phyloP scores from a whole-genome alignment of 2,888 invertebrate species.

The Andrena marginata region DNA sequence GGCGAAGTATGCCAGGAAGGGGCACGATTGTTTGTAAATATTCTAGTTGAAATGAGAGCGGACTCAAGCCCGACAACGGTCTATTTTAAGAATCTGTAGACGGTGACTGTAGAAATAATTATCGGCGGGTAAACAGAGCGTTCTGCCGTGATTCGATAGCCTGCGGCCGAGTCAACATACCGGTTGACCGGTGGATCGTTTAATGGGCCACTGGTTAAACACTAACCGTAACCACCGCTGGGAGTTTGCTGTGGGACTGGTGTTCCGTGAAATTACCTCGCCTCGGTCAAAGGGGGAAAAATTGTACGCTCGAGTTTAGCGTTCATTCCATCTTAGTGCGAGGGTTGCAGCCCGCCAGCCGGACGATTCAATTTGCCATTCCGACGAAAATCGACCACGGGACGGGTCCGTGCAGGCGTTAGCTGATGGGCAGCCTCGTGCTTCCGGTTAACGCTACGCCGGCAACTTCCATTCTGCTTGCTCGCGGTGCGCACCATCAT shows the following conservation, averaged over 20 bases:
- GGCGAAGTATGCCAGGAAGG: not conserved
- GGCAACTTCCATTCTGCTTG: not conserved
- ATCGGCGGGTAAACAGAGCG: constrained; percentile 56
- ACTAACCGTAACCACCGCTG: not conserved
- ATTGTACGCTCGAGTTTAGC: not conserved
- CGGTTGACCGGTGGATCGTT: constrained; percentile 5
- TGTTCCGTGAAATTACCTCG: not conserved
- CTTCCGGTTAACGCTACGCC: constrained; percentile 7
- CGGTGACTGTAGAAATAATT: constrained; percentile 46
- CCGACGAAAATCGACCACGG: not conserved
- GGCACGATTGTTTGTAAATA: not conserved
- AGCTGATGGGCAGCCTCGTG: not conserved
- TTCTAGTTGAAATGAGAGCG: not conserved
- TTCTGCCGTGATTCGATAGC: constrained; percentile 40
- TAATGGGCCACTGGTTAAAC: constrained; percentile 37
- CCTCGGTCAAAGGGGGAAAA: not conserved
- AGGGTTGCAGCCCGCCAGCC: not conserved
- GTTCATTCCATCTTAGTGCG: not conserved
- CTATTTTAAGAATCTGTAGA: constrained; percentile 19
- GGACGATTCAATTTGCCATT: constrained; percentile 5
- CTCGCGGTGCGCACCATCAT: not conserved
- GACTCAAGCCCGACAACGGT: not conserved
- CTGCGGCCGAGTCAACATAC: constrained; percentile 37
- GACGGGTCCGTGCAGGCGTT: not conserved
- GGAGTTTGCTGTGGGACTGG: not conserved